Base-by-base conservation (phyloP, 2,113 vertebrate genomes). In the Sorex fumeus region DNA sequence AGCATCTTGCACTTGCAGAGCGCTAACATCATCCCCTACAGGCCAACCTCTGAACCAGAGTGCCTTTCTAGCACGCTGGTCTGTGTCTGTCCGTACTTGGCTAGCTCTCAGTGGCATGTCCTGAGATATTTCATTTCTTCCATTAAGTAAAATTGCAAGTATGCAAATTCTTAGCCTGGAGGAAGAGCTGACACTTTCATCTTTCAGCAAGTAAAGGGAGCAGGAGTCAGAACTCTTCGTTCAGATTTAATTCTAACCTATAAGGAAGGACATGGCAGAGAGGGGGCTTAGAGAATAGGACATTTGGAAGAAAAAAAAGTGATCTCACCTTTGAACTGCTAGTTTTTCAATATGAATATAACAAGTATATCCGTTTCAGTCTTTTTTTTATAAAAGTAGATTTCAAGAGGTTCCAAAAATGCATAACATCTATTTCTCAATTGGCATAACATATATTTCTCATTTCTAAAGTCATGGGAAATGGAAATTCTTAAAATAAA, bases 151-250 rank as follows among this genome's bases (percentile, higher is more conserved):
- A 43, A 78, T 43, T 72, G 79, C 25, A 95, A 77, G 18, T 87
- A 93, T 91, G 91, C 78, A 95, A 94, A 93, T 91, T 23, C 2
- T 87, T 81, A 89, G 91, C 82, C 72, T 62, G 91, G 66, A 93
- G 85, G 91, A 91, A 95, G 62, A 90, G 32, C 72, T 71, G 67
- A 60, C 30, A 87, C 77, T 91, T 94, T 96, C 77, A 91, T 94
- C 72, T 95, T 91, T 19, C 53, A 57, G 74, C 84, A 87, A 45
- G 25, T 47, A 87, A 94, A 89, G 15, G 62, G 86, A 87, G 45
- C 34, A 32, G 23, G 66, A 50, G 21, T 80, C 10, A 86, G 43
- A 89, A 67, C 3, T 64, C 18, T n/a, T 89, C 34, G 23, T 72
- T 53, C 81, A 32, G 36, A 69, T 77, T 91, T 71, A 87, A 90